Evolutionary conservation across 92 coral and sea anemone genomes (phyloP), one percentile per base, ranked within the genome.

Genomic region (Metridium senile): DNA sequence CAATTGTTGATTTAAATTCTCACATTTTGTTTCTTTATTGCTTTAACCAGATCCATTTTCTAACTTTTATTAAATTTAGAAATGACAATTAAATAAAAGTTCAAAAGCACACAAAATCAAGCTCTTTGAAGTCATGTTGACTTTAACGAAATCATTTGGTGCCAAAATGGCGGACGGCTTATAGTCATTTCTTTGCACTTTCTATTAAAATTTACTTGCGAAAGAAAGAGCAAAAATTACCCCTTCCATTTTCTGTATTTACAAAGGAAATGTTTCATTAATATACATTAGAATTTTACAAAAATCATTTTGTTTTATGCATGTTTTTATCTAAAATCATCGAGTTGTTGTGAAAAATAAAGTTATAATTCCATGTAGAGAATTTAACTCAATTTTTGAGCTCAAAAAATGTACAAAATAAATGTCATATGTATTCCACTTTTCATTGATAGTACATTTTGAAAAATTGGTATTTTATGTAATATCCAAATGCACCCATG

Each of bases 81-180:
- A 63, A 28, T 29, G 69, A 31, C 8, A 63, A 63, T 63, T 28
- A 63, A 31, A 30, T 30, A 63, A 63, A 30, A 63, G 39, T 11
- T 30, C 2, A 13, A n/a, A 63, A 28, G 69, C n/a, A 63, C 69
- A 28, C 69, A 63, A 63, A 30, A 63, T 27, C 13, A 28, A 31
- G n/a, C 16, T 30, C 1, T 63, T 63, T 63, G 43, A 63, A 29
- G 45, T 8, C 35, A 31, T 63, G 69, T 63, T 63, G 69, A 63
- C 69, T 63, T 63, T 28, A 1, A 10, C 0, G 11, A 63, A 28
- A 4, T 63, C 69, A 28, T 7, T 7, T 63, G 69, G 69, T 28
- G 69, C 39, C 69, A 20, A 11, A 20, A 27, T 28, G 69, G 45
- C 69, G 29, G 43, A 26, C 45, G 45, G n/a, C 21, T 27, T 63